Percentiles rank a stretch among this genome's conserved stretches.
phyloP scores from a whole-genome alignment of 2,888 invertebrate species.

The Nebria salina region DNA sequence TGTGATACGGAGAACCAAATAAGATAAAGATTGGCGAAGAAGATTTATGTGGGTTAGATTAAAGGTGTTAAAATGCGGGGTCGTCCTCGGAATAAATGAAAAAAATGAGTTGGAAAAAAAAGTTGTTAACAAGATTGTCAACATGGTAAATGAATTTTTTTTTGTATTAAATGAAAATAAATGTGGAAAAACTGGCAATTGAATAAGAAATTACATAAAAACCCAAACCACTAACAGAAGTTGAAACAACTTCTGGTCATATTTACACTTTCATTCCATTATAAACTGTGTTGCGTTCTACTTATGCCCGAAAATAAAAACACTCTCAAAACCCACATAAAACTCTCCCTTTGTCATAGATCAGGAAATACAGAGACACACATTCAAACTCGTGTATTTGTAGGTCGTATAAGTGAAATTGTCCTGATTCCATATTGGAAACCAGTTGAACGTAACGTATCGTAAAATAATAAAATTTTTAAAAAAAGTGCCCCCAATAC shows the following conservation, averaged over 20 bases:
- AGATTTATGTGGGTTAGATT: no score
- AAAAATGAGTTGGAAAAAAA: no score
- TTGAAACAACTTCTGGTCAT: not conserved
- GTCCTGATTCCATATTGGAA: slow-evolving; percentile 32
- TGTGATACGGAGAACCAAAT: no score
- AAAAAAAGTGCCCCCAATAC: slow-evolving; percentile 31
- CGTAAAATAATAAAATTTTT: slow-evolving; percentile 7
- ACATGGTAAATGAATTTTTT: no score
- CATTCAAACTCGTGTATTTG: slow-evolving; percentile 6
- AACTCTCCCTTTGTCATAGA: not conserved
- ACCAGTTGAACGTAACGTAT: slow-evolving; percentile 14
- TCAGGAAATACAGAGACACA: not conserved
- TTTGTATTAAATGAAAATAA: not conserved
- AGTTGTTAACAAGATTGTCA: no score
- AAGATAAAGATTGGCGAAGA: no score
- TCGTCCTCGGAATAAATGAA: no score
- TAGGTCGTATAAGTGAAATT: slow-evolving; percentile 36
- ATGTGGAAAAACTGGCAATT: not conserved
- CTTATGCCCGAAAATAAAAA: not conserved
- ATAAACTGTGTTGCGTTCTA: not conserved
- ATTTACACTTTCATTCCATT: not conserved
- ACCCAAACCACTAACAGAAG: not conserved
- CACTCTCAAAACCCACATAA: slow-evolving; percentile 1
- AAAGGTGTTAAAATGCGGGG: no score
- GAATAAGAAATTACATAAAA: not conserved